These are phyloP conservation scores for Ericerus pela DNA, from an alignment of 1,140 invertebrate species.

Conservation along the genomic window DNA sequence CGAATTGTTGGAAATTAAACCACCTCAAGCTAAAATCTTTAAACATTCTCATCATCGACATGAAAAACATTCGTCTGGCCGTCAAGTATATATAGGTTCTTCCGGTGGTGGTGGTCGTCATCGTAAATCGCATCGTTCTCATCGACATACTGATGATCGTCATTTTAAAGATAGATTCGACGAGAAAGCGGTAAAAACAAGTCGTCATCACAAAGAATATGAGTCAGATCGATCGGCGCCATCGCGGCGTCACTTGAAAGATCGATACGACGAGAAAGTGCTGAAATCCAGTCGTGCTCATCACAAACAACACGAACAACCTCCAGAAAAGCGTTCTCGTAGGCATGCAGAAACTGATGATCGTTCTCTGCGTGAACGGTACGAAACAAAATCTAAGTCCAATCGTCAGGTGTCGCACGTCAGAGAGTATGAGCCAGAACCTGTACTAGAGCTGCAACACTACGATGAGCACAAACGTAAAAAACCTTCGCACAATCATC, in stretches of 20 bases:
- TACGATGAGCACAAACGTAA: too few species aligned
- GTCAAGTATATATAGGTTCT: not conserved
- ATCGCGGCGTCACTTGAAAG: not conserved
- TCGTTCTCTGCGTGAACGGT: too few species aligned
- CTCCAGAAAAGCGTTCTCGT: not conserved
- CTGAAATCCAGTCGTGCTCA: not conserved
- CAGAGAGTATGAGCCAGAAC: too few species aligned
- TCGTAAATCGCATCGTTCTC: not conserved
- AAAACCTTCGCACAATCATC: too few species aligned
- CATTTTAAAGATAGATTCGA: not conserved
- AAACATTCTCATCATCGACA: slow-evolving; percentile 16
- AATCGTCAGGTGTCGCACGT: too few species aligned
- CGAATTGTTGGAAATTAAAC: slow-evolving; percentile 18
- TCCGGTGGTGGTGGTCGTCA: too few species aligned
- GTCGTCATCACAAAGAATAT: too few species aligned
- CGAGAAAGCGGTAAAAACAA: not conserved
- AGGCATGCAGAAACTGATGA: too few species aligned
- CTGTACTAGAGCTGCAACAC: too few species aligned
- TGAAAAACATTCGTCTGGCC: slow-evolving; percentile 7
- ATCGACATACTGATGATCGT: not conserved
- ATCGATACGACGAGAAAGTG: not conserved
- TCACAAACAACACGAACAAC: not conserved
- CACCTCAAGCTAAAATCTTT: slow-evolving; percentile 17
- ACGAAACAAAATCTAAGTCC: too few species aligned
- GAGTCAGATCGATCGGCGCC: too few species aligned